Base-by-base conservation (phyloP, 64 coral and sea anemone species). In the Montipora cactus region DNA sequence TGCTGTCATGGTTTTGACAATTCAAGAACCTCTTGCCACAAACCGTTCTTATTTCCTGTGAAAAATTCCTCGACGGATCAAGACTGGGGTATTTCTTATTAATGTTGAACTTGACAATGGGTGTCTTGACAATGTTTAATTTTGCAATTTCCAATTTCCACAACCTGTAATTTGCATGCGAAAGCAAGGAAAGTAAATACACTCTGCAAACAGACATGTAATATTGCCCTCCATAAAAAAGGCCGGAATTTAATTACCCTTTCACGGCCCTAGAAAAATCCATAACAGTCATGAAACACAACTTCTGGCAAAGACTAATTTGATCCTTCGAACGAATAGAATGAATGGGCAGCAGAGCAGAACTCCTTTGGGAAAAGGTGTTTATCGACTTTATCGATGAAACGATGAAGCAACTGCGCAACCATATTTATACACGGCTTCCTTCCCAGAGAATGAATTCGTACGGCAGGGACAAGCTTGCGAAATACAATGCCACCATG, bases 111-210 rank as follows among this genome's bases (percentile, higher is more conserved):
- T 37, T 47, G 37, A 86, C 62, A 69, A 86, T 71, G 45, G 64
- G 44, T 11, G 59, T 16, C 81, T 84, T 84, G 61, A 84, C 61
- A 84, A 8, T 84, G 81, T 84, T 84, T 84, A 84, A 84, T 84
- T 81, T 47, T 67, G 81, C 18, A 58, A 84, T 82, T 50, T 71
- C 64, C 19, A 66, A 86, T 86, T n/a, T 86, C 55, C 46, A 52
- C 47, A 72, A 86, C 62, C 82, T 86, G 82, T 72, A 86, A 86
- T 86, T 86, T 86, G 82, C 82, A 86, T 71, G 64, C 45, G 44
- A 84, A 46, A 84, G 44, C 44, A 16, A 7, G 19, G 64, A 70
- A 47, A 86, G 68, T 78, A 86, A 71, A 71, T 19, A 86, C 47
- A 7, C 5, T 72, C 7, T 71, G 61, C 71, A 44, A 86, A 86